Evolutionary conservation across 2,113 vertebrate species (phyloP).

Genomic region (Microcebus griseorufus): DNA sequence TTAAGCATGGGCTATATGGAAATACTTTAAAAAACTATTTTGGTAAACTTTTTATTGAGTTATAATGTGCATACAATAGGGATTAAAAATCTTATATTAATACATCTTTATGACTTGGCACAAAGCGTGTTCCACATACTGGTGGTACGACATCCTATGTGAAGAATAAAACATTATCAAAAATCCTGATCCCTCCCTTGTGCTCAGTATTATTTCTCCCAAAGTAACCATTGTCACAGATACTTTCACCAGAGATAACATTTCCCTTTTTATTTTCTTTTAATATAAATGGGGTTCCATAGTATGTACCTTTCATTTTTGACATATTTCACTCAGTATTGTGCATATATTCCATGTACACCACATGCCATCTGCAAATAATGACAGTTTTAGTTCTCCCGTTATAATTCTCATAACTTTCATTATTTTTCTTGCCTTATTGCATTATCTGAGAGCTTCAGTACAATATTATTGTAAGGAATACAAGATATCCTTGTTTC

Average conservation of each 20-base stretch:
- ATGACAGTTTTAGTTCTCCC: neutral
- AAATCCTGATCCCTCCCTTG: neutral
- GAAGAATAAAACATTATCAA: neutral
- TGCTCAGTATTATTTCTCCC: neutral
- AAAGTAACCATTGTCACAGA: neutral
- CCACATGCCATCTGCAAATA: neutral
- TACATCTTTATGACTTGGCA: neutral
- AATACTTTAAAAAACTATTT: neutral
- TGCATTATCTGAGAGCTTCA: neutral
- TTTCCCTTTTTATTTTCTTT: neutral
- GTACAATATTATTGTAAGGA: neutral
- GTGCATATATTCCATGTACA: neutral
- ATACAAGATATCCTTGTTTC: neutral
- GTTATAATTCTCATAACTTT: neutral
- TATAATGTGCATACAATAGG: neutral
- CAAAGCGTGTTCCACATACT: neutral
- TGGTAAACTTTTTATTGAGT: conserved; percentile 5
- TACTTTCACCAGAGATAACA: neutral
- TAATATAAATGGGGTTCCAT: neutral
- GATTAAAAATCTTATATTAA: neutral
- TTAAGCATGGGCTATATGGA: neutral
- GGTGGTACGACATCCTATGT: neutral
- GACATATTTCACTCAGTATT: neutral
- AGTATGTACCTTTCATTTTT: neutral
- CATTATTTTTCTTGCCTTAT: conserved; percentile 21